Base-by-base conservation (phyloP, 1,140 invertebrate species). In the Bombus soroeensis region DNA sequence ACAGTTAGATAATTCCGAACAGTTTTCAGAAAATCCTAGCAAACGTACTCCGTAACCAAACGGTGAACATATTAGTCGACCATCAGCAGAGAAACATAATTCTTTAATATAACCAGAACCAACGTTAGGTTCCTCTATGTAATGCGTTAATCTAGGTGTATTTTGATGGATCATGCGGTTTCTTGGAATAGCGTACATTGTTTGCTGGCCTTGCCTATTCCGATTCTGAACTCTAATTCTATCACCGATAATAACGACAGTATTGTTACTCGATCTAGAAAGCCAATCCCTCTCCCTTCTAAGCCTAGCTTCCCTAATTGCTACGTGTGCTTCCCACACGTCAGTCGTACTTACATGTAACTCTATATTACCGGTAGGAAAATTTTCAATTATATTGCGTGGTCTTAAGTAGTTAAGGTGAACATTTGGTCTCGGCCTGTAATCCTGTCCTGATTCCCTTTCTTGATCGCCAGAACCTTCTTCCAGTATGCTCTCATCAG, bases 81-180 rank as follows among this genome's bases (percentile, higher is more conserved):
- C 98, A 93, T 99, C 98, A 4, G 97, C 95, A 1, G 98, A 99
- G 93, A 98, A 99, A 91, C 98, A 98, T 18, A 98, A 94, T 93
- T 99, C 98, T 94, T 98, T 98, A 32, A 98, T 98, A 87, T 98
- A 98, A 1, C 98, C 98, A 85, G 97, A 97, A 1, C 98, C 98
- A 28, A 98, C 97, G 93, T 98, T 99, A 0, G 98, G 97, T 93
- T 99, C 98, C 91, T 98, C 97, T 13, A 97, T 96, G 91, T 97
- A 99, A 95, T 98, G 98, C 1, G 98, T 97, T 37, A 99, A 95
- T 59, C 98, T 96, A 3, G 97, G 96, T 9, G 96, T 95, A 94
- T 98, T 98, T 92, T 97, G 96, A 71, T 97, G 96, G 41, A 98
- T 97, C 88, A 94, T 94, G 57, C 95, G 94, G 81, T 96, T 96